Percentiles rank a stretch among this genome's conserved stretches.
Evolutionary conservation across 2,113 vertebrate species (phyloP).

Genomic region (Podarcis muralis): DNA sequence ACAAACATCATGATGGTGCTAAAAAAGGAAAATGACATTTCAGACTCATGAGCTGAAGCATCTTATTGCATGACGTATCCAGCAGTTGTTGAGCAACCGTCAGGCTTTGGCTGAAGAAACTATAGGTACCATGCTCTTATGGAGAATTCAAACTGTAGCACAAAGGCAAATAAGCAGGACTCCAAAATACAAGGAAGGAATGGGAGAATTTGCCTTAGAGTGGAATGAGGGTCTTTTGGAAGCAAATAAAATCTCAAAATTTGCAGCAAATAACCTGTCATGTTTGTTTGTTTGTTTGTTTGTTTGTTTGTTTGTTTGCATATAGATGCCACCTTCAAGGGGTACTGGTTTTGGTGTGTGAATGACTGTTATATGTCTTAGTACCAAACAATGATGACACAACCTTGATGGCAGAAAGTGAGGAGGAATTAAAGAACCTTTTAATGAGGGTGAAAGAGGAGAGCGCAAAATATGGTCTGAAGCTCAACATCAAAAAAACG

Average conservation of each 20-base stretch:
- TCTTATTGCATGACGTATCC: background rate
- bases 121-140: background rate
- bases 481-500: too few relatives aligned
- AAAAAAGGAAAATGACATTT: constrained; percentile 1
- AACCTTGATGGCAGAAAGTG: too few relatives aligned
- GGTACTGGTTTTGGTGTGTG: background rate
- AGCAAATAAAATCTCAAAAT: background rate
- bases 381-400: background rate
- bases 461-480: too few relatives aligned
- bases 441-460: too few relatives aligned
- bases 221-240: background rate
- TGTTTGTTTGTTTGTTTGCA: too few relatives aligned
- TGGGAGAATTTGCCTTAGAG: too few relatives aligned
- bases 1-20: background rate
- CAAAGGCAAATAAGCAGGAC: background rate
- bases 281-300: background rate
- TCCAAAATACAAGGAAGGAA: background rate
- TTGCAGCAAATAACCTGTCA: background rate
- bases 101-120: background rate
- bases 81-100: background rate
- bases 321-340: background rate
- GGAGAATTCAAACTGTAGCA: background rate
- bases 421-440: too few relatives aligned
- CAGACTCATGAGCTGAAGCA: background rate
- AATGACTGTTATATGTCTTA: background rate